phyloP scores from a whole-genome alignment of 2,888 invertebrate species.

The Pheosia tremula region DNA sequence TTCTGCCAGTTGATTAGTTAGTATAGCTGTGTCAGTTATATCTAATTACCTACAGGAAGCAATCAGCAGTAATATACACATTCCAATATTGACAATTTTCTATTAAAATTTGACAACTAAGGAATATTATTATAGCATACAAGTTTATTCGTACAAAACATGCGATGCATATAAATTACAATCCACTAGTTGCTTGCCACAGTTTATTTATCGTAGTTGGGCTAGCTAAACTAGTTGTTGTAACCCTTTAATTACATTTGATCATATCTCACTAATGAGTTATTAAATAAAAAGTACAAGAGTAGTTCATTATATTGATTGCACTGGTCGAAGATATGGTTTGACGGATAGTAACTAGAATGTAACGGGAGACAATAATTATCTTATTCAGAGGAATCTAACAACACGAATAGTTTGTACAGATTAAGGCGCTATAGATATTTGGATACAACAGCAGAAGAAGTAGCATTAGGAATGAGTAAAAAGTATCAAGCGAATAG shows the following conservation, averaged over 20 bases:
- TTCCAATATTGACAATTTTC: no score
- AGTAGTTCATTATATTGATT: neutral
- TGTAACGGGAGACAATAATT: neutral
- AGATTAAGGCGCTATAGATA: no score
- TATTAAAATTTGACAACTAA: no score
- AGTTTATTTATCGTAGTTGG: constrained; percentile 1
- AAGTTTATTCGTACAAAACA: constrained; percentile 1
- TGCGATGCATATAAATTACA: neutral
- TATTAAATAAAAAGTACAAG: neutral
- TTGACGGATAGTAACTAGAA: neutral
- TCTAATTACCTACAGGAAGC: no score
- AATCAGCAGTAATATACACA: no score
- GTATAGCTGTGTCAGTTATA: no score
- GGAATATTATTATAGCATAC: neutral
- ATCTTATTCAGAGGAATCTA: neutral
- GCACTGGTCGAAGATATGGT: neutral
- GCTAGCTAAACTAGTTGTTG: constrained; percentile 4
- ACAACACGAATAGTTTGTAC: neutral
- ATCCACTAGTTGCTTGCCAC: neutral
- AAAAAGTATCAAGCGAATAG: no score
- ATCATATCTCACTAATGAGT: constrained; percentile 21
- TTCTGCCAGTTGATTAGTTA: no score
- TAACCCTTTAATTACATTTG: constrained; percentile 14
- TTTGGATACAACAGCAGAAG: no score
- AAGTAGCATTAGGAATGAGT: no score